A percentile compares a stretch with the other conserved stretches of the same genome.
phyloP scores from a whole-genome alignment of 2,113 vertebrate genomes.

The Nibea albiflora region DNA sequence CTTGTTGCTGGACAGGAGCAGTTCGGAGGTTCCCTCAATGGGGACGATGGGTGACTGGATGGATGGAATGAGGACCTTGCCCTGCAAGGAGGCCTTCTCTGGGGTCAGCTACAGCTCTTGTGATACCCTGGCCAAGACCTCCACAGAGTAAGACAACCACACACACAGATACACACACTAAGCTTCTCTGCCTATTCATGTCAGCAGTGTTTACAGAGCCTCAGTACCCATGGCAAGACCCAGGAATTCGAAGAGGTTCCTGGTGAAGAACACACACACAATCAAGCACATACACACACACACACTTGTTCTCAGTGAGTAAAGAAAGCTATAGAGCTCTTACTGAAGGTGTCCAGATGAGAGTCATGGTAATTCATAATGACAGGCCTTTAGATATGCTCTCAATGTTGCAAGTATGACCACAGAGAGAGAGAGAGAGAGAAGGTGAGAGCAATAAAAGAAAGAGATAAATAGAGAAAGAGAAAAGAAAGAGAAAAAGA shows the following conservation, averaged over 20 bases:
- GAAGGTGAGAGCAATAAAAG: slow-evolving; percentile 52
- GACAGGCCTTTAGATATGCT: slow-evolving; percentile 75
- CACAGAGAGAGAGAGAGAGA: slow-evolving; percentile 23
- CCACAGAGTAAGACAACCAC: slow-evolving; percentile 91
- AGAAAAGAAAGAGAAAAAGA: too few species aligned
- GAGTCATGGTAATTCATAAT: slow-evolving; percentile 69
- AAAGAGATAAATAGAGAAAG: slow-evolving; percentile 29
- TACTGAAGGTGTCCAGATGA: slow-evolving; percentile 62
- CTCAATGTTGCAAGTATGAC: slow-evolving; percentile 48
- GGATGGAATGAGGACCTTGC: slow-evolving; percentile 91
- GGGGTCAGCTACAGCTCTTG: slow-evolving; percentile 97
- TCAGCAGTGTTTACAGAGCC: slow-evolving; percentile 57
- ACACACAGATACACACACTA: slow-evolving; percentile 50
- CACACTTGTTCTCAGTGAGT: slow-evolving; percentile 48
- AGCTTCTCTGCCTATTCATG: slow-evolving; percentile 55
- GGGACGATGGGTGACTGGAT: slow-evolving; percentile 92
- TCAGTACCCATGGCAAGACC: slow-evolving; percentile 40
- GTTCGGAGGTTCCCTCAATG: slow-evolving; percentile 88
- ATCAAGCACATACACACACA: slow-evolving; percentile 30
- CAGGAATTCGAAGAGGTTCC: slow-evolving; percentile 56
- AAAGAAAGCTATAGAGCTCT: slow-evolving; percentile 66
- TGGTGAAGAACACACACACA: slow-evolving; percentile 48
- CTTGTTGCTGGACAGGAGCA: slow-evolving; percentile 95
- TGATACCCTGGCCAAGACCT: slow-evolving; percentile 96
- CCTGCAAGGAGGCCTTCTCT: slow-evolving; percentile 95